Base-by-base conservation (phyloP, 2,113 vertebrate species). In the Patagioenas fasciata region DNA sequence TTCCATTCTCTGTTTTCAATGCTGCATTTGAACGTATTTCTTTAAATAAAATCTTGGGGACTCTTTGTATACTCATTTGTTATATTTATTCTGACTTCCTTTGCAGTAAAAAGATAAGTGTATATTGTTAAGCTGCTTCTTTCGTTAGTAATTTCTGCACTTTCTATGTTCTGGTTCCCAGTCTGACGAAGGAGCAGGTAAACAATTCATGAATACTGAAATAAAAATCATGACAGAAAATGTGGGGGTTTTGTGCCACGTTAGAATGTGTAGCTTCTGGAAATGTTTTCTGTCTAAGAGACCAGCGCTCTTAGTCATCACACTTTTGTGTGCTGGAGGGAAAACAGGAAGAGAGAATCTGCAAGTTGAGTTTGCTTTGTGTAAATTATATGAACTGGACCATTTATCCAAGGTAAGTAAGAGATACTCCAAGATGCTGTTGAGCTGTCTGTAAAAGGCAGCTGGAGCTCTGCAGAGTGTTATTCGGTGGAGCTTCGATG, bases 31-130 rank as follows among this genome's bases (percentile, higher is more conserved):
- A 95, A 95, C 67, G 84, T 50, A 47, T 97, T 97, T 96, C 92
- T 94, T 94, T 66, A 85, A 98, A 98, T 98, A 98, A 98, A 98
- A 88, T 88, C 96, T 90, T 96, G 88, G 94, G 78, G 72, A 97
- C 88, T 94, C 92, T 91, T 95, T 72, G 51, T 79, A 85, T 61
- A 71, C 11, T 70, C 36, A 48, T 85, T 73, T 80, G 70, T 77
- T 80, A n/a, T 2, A 2, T 71, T 91, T 2, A 1, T 79, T 96
- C n/a, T 74, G 32, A 31, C 29, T 51, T 85, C 26, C 38, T 44
- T 60, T 62, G 65, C 86, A 73, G 31, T 94, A 50, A 20, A 21
- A 38, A 61, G 61, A 28, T 16, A 77, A 80, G 48, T 32, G 28
- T 25, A 32, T 82, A 9, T 89, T 57, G 36, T 85, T 88, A 32